Base-by-base conservation (phyloP, 2,888 invertebrate species). In the Caenorhabditis auriculariae region DNA sequence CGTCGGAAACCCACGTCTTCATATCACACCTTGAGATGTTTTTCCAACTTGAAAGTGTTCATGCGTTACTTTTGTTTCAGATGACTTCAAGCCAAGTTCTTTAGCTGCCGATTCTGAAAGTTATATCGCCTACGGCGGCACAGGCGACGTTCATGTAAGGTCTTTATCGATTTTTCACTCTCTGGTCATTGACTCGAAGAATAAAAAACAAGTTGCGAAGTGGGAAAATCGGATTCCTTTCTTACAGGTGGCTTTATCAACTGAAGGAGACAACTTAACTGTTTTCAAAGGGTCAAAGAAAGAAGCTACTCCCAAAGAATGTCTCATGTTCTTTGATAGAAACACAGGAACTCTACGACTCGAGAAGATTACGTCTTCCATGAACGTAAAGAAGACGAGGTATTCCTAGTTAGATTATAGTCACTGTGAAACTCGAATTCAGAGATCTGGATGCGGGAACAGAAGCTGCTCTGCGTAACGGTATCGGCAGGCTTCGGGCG, bases 1-100 rank as follows among this genome's bases (percentile, higher is more conserved):
- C n/a, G n/a, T n/a, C n/a, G n/a, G 47, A 39, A 43, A 44, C 23
- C 2, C 44, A 53, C 23, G 15, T n/a, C 41, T 12, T 52, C 71
- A 24, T 72, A 65, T 27, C 74, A 76, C 45, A 66, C 76, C 2
- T 43, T 76, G 7, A 42, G 74, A 62, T 76, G 75, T 76, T n/a
- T n/a, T n/a, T n/a, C n/a, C n/a, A n/a, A n/a, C n/a, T n/a, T n/a
- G n/a, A n/a, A 51, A 53, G 70, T 48, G 28, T 46, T 54, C 1
- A 9, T 24, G 6, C 5, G 17, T 29, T 12, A 17, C 3, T 21
- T 4, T 17, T 9, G 9, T 55, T 76, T 64, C 49, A 78, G 78
- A 74, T 50, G 78, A 78, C 52, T 78, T 78, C 63, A 78, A 78
- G 48, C 77, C 78, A 1, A 73, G 72, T 41, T 77, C 77, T 2